phyloP scores from a whole-genome alignment of 2,888 invertebrate genomes.

The Calliopum simillimum region DNA sequence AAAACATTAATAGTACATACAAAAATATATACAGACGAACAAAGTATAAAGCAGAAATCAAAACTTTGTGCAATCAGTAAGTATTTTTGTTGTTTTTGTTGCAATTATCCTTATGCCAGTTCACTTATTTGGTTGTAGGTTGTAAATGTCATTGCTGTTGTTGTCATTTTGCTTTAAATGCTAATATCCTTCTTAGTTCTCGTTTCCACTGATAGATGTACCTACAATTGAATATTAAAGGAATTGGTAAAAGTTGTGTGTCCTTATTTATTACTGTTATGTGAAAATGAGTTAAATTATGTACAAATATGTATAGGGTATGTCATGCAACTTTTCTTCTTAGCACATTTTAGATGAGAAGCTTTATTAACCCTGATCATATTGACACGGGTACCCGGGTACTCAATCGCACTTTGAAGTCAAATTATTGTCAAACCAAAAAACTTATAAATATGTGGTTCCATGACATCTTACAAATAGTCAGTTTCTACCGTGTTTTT shows the following conservation, averaged over 20 bases:
- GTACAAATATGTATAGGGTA: background rate
- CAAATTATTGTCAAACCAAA: too few relatives aligned
- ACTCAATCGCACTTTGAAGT: too few relatives aligned
- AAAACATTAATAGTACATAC: background rate
- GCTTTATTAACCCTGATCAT: too few relatives aligned
- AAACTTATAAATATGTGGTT: too few relatives aligned
- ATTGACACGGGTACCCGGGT: too few relatives aligned
- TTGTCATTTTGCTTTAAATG: background rate
- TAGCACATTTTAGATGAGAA: too few relatives aligned
- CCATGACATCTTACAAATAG: too few relatives aligned
- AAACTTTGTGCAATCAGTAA: conserved; percentile 38
- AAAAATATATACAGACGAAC: conserved; percentile 16
- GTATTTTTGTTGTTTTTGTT: conserved; percentile 26
- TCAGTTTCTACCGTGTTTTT: too few relatives aligned
- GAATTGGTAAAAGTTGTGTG: background rate
- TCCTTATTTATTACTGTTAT: background rate
- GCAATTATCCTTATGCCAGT: conserved; percentile 19
- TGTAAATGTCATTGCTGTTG: background rate
- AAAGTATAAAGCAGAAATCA: conserved; percentile 29
- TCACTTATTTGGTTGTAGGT: conserved; percentile 1
- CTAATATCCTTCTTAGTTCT: background rate
- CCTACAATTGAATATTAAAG: too few relatives aligned
- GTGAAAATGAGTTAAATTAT: background rate
- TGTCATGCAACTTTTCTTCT: background rate
- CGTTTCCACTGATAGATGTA: too few relatives aligned